Evolutionary conservation across 2,113 vertebrate species (phyloP), one percentile per base, ranked within the genome.

Genomic region (Podocnemis expansa): DNA sequence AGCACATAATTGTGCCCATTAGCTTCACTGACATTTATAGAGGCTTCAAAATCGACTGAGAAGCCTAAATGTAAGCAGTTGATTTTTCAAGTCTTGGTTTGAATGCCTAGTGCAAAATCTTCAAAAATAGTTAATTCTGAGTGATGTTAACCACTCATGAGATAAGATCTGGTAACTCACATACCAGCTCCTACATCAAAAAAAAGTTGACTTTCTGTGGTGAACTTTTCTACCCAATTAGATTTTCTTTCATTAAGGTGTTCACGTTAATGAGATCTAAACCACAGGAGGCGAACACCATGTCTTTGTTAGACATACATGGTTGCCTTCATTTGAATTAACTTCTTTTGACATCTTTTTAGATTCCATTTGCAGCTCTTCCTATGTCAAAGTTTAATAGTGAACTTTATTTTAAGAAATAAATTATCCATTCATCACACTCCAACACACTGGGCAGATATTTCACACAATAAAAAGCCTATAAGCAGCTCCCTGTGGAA

Each of bases 221-320:
- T 24, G 54, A 45, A 51, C 7, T 93, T 90, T 78, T 51, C 85
- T 86, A 63, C 49, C 58, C 13, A 88, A 54, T 91, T 82, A 80
- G 17, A 94, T 52, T 58, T 58, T 87, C 93, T 90, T 41, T 78
- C 27, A 47, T 67, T 88, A 81, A 80, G 1, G 3, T 3, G 16
- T 79, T 88, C 41, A 84, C 45, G 29, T 43, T 93, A 87, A 58
- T 41, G 79, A 93, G 82, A 88, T 85, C 80, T 43, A 78, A 90
- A 86, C 93, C 85, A 67, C 45, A 85, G 78, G 4, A 88, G 1
- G 1, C 16, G 8, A 78, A 87, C 16, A 82, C 8, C 4, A 24
- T 34, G 7, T 34, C 93, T 96, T 86, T 87, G 29, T 80, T 87
- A 93, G 83, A 83, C 34, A 90, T 60, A 45, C n/a, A 47, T 21